Conservation (phyloP, 2,888 invertebrate species). For the Glaucopsyche alexis region DNA sequence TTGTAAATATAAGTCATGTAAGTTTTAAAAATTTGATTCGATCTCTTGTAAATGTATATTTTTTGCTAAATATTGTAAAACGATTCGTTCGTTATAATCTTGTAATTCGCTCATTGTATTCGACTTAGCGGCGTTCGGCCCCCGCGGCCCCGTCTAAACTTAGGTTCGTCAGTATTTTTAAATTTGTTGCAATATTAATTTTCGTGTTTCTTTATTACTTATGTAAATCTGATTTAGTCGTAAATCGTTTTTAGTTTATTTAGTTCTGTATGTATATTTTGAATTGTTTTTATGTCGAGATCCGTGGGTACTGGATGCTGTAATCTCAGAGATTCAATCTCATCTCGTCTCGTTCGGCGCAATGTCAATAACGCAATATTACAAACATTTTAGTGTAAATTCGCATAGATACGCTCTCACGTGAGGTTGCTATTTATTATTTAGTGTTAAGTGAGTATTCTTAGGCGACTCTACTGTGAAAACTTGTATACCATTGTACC, state of each 20-base stretch:
- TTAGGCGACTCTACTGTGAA: constrained; percentile 74
- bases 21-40: constrained; percentile 78
- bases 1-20: constrained; percentile 77
- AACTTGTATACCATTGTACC: constrained; percentile 76
- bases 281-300: constrained; percentile 57
- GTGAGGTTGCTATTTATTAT: constrained; percentile 77
- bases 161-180: constrained; percentile 52
- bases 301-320: constrained; percentile 56
- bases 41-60: constrained; percentile 80
- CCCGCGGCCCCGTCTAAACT: constrained; percentile 32
- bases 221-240: constrained; percentile 72
- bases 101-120: constrained; percentile 33
- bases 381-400: constrained; percentile 76
- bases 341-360: constrained; percentile 61
- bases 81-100: constrained; percentile 45
- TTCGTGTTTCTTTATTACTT: constrained; percentile 70
- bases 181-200: constrained; percentile 74
- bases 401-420: constrained; percentile 69
- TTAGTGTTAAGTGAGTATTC: constrained; percentile 73
- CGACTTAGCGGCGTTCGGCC: constrained; percentile 30
- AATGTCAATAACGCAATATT: constrained; percentile 68
- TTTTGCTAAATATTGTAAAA: constrained; percentile 63
- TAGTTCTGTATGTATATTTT: constrained; percentile 68
- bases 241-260: constrained; percentile 60
- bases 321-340: constrained; percentile 79